Base-by-base conservation (phyloP, 1,140 invertebrate species). In the Pseudomyrmex gracilis region DNA sequence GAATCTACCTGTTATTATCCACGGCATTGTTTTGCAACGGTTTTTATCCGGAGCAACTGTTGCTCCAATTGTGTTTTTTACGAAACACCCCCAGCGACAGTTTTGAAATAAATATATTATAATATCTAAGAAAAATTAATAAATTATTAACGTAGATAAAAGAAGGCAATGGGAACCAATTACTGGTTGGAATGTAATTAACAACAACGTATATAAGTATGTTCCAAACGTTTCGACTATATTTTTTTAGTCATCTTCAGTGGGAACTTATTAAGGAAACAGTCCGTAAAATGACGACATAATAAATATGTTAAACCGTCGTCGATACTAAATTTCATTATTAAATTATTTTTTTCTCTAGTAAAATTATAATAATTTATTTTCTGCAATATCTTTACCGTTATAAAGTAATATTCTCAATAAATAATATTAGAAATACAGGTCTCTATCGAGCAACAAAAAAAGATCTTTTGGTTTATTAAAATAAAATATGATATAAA, bases 11-110 rank as follows among this genome's bases (percentile, higher is more conserved):
- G 67, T 80, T 70, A 70, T 80, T 80, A 80, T 70, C 47, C 76
- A 70, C 55, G 76, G 53, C 66, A 80, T 70, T 24, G 66, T 80
- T 70, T 80, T 22, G 55, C 53, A 80, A 80, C 22, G 20, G 49
- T 80, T 80, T 80, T 45, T 80, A 70, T 80, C 76, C 15, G 10
- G 66, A 58, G 5, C 43, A 45, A 20, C 13, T 22, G 9, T 9
- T n/a, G 13, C 17, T 78, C 63, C 10, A 68, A 68, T n/a, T 13
- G 17, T 17, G 20, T 71, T 58, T 71, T 58, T 67, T 13, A 13
- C 43, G 66, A 10, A 12, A 60, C 17, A 47, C 15, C 1, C 15
- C 1, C 12, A 34, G 45, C 20, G 66, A 20, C 13, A 43, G n/a
- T 34, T 3, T 20, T 24, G n/a, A n/a, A 43, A 64, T n/a, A 43